Conservation (phyloP, 2,888 invertebrate genomes). For the Andrena bucephala region DNA sequence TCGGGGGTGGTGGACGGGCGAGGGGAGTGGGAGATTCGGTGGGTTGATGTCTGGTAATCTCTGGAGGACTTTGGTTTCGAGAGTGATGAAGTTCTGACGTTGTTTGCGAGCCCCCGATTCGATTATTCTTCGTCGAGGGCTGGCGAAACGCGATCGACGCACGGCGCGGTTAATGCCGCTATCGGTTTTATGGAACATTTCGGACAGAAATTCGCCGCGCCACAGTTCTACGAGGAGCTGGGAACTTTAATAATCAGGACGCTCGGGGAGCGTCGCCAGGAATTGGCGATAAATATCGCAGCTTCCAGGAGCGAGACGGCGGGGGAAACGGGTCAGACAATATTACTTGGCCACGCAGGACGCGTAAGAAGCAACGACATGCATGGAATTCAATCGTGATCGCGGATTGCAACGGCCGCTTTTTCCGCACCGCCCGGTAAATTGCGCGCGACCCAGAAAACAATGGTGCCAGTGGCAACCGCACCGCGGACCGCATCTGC, state of each 20-base stretch:
- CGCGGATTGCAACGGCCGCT: conserved; percentile 41
- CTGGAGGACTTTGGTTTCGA: conserved; percentile 29
- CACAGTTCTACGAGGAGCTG: not conserved
- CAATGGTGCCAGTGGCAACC: not conserved
- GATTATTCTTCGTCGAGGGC: conserved; percentile 41
- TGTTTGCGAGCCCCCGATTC: conserved; percentile 38
- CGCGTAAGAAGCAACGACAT: conserved; percentile 31
- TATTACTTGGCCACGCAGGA: conserved; percentile 10
- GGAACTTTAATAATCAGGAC: conserved; percentile 27
- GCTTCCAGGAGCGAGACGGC: not conserved
- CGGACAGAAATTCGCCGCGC: not conserved
- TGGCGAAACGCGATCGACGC: conserved; percentile 7
- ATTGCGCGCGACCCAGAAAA: conserved; percentile 37
- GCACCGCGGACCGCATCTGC: conserved; percentile 2
- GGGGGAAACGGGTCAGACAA: conserved; percentile 28
- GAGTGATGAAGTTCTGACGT: conserved; percentile 49
- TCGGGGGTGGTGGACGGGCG: conserved; percentile 1
- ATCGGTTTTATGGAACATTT: not conserved
- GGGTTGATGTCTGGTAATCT: conserved; percentile 19
- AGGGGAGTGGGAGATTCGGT: not conserved
- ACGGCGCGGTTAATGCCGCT: conserved; percentile 3
- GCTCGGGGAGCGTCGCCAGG: not conserved
- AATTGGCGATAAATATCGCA: conserved; percentile 31
- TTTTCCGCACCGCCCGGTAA: conserved; percentile 30
- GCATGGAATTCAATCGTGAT: conserved; percentile 37